A percentile compares a stretch with the other conserved stretches of the same genome.
phyloP scores from a whole-genome alignment of 2,113 vertebrate genomes.

The Chrysemys picta region DNA sequence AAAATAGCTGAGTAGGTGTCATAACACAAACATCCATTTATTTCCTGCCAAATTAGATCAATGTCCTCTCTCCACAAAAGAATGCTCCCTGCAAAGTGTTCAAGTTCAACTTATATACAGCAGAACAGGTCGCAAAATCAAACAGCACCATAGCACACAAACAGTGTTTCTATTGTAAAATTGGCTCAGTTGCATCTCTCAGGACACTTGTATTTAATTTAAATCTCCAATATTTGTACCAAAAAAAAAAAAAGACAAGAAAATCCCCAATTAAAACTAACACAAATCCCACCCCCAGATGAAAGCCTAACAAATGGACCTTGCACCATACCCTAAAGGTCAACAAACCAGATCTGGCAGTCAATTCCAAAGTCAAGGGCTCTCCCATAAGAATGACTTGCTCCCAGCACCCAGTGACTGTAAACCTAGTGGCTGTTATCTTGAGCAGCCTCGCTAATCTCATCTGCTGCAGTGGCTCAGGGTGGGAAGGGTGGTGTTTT shows the following conservation, averaged over 20 bases:
- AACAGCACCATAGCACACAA: not conserved
- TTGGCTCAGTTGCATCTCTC: not conserved
- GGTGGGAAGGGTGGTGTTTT: not conserved
- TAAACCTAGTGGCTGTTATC: rapidly evolving
- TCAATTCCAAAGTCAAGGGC: not conserved
- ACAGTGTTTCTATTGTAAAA: conserved; percentile 21
- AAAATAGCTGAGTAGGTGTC: conserved; percentile 13
- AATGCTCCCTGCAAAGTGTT: conserved; percentile 13
- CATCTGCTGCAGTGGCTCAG: rapidly evolving
- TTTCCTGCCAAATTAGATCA: conserved; percentile 66
- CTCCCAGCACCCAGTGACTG: not conserved
- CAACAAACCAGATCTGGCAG: not conserved
- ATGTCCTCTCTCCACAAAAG: conserved; percentile 24
- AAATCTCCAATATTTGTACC: not conserved
- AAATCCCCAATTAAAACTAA: not conserved
- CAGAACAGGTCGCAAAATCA: conserved; percentile 24
- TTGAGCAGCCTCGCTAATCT: not conserved
- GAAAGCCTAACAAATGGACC: not conserved
- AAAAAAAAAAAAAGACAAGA: not conserved
- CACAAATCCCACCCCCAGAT: not conserved
- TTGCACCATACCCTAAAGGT: not conserved
- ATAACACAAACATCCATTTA: conserved; percentile 57
- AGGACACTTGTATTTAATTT: conserved; percentile 14
- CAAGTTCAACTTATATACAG: not conserved
- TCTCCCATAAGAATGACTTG: not conserved